A percentile compares a stretch with the other conserved stretches of the same genome.
Evolutionary conservation across 2,797 vertebrate species (phyloP).

Genomic region (Enteromius fasciolatus): DNA sequence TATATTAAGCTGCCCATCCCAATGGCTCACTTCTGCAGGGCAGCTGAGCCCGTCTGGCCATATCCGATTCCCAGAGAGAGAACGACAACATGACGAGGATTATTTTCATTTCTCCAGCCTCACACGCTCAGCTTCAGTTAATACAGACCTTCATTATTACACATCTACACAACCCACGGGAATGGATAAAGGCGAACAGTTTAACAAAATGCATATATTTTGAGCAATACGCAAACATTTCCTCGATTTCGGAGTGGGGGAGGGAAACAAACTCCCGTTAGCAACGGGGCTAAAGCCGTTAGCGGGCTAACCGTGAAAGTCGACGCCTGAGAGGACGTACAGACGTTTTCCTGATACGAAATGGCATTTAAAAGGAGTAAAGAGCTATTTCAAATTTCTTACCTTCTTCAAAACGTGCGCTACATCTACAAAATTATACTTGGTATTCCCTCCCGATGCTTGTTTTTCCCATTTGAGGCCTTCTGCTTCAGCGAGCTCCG

Average conservation of each 20-base stretch:
- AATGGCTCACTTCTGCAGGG: slow-evolving; percentile 30
- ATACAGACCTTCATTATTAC: background rate
- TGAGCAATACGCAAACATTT: slow-evolving; percentile 11
- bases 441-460: slow-evolving; percentile 77
- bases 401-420: slow-evolving; percentile 72
- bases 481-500: slow-evolving; percentile 70
- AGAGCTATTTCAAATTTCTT: slow-evolving; percentile 49
- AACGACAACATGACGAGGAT: slow-evolving; percentile 27
- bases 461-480: slow-evolving; percentile 82
- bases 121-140: background rate
- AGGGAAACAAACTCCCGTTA: slow-evolving; percentile 45
- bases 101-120: slow-evolving; percentile 17
- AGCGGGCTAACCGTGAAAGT: slow-evolving; percentile 30
- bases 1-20: slow-evolving; percentile 17
- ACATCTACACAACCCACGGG: too few species aligned
- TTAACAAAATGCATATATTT: background rate
- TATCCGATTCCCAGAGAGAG: slow-evolving; percentile 42
- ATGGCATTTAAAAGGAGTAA: background rate
- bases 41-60: slow-evolving; percentile 20
- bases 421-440: slow-evolving; percentile 68
- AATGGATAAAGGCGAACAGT: background rate
- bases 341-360: background rate
- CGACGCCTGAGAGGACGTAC: background rate
- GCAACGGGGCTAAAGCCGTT: slow-evolving; percentile 42
- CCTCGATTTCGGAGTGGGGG: slow-evolving; percentile 23